These are phyloP conservation scores for Addax nasomaculatus DNA, from an alignment of 2,113 vertebrate species.

Conservation along the genomic window DNA sequence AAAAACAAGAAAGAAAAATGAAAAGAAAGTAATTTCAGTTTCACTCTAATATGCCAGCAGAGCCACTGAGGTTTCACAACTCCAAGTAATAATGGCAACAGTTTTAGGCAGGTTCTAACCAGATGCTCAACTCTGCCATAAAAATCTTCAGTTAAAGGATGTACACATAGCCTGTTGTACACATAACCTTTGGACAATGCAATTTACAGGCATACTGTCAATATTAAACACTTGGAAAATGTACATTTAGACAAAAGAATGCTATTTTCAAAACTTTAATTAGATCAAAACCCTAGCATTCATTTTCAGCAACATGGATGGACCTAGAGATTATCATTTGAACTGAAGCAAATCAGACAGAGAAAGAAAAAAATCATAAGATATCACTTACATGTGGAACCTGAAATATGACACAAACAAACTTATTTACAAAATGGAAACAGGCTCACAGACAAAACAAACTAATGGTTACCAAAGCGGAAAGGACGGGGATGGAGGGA, in stretches of 20 bases:
- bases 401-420: neutral
- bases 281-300: neutral
- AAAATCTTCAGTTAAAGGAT: neutral
- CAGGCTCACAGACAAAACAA: neutral
- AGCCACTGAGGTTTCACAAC: neutral
- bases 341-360: neutral
- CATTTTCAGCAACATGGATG: neutral
- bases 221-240: conserved; percentile 30
- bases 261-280: conserved; percentile 19
- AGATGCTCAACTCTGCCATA: neutral
- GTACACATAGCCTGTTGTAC: neutral
- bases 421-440: neutral
- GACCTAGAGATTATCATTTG: neutral
- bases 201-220: neutral
- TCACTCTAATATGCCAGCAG: neutral
- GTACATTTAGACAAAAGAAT: neutral
- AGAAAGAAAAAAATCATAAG: neutral
- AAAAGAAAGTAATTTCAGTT: neutral
- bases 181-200: neutral
- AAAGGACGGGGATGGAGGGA: neutral
- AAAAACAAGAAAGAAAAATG: neutral
- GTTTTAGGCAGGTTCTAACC: neutral
- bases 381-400: neutral
- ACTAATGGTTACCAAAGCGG: neutral
- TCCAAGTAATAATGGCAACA: neutral